Conservation (phyloP, 64 coral and sea anemone species). For the Acropora yongei region DNA sequence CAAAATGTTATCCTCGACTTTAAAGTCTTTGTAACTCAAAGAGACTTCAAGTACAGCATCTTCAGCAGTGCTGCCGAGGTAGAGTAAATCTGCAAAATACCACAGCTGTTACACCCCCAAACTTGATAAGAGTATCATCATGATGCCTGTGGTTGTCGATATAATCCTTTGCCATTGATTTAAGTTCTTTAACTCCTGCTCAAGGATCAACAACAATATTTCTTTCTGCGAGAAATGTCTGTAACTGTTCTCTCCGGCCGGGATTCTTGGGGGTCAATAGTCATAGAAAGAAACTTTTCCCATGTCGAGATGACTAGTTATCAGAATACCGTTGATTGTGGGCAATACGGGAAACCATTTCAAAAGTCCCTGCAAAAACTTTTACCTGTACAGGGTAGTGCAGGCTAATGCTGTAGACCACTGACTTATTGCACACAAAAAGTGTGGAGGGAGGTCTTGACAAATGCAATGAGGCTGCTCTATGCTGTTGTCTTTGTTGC, state of each 20-base stretch:
- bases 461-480: constrained; percentile 13
- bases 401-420: constrained; percentile 13
- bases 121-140: constrained; percentile 1
- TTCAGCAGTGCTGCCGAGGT: constrained; percentile 14
- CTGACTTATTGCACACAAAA: constrained; percentile 10
- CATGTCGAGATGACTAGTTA: constrained; percentile 3
- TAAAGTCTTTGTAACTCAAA: constrained; percentile 4
- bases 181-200: neutral
- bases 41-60: neutral
- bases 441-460: constrained; percentile 2
- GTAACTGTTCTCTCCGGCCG: neutral
- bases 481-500: constrained; percentile 22
- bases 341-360: constrained; percentile 2
- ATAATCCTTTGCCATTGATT: neutral
- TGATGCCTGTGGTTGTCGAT: neutral
- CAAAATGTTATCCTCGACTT: neutral
- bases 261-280: neutral
- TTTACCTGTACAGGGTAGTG: constrained; percentile 5
- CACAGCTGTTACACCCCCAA: neutral
- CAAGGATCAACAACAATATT: neutral
- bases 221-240: neutral
- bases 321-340: neutral
- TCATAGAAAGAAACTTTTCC: constrained; percentile 3
- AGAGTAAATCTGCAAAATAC: constrained; percentile 2
- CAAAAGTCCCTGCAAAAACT: constrained; percentile 1